Base-by-base conservation (phyloP, 2,113 vertebrate species). In the Podarcis cretensis region DNA sequence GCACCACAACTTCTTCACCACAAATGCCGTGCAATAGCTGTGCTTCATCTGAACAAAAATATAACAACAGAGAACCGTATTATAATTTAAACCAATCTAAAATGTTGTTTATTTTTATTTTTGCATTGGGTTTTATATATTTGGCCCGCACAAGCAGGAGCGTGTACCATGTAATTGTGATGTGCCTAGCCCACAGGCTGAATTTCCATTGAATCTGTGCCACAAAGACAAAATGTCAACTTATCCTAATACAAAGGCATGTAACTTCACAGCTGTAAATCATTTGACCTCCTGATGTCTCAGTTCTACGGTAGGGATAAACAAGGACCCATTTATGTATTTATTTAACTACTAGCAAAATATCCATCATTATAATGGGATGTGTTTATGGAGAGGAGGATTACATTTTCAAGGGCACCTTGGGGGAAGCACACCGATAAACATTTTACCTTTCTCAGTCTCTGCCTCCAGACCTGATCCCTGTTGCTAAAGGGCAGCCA, bases 201-300 rank as follows among this genome's bases (percentile, higher is more conserved):
- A 25, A 74, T 74, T 84, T 35, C 35, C 23, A 21, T 48, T 35
- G 83, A 54, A 35, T 81, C n/a, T 63, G 35, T 3, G 35, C 48
- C 65, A 57, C 76, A 48, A 84, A 87, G 78, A 87, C 54, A 20
- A 30, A 20, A 87, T 57, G 69, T 37, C 30, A 27, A 71, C 68
- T 80, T 66, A 27, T 69, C 23, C n/a, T 27, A 87, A 87, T n/a
- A 40, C 25, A 35, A 89, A 32, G 7, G 37, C 25, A 73, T 18
- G 95, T 87, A 65, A 85, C 77, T 93, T 89, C 35, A 85, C 85
- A 84, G n/a, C 83, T 88, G 74, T 81, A 88, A 92, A 90, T 93
- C 0, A 2, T 82, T 93, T 83, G 21, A 83, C 86, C 71, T 87
- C 87, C 27, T 88, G 93, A 54, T 84, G 80, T 85, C 89, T 93